Conservation (phyloP, 2,113 vertebrate genomes). For the Empidonax traillii region DNA sequence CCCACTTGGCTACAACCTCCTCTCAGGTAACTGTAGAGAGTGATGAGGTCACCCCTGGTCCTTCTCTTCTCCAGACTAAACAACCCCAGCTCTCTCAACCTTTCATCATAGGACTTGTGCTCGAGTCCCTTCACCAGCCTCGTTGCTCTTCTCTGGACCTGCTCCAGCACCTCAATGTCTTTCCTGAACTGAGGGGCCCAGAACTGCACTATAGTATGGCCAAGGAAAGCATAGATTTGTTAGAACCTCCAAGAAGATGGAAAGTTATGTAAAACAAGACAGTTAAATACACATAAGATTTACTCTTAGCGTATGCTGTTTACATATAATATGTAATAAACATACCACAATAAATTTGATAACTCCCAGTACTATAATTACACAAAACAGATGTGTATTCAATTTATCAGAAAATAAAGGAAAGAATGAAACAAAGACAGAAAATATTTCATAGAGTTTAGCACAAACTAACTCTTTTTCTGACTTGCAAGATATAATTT, state of each 20-base stretch:
- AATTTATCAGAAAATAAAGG: slow-evolving; percentile 7
- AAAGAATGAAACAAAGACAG: background rate
- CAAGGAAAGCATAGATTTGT: background rate
- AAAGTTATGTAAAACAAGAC: slow-evolving; percentile 27
- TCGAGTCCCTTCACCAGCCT: no score
- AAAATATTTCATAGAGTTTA: background rate
- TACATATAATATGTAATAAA: slow-evolving; percentile 53
- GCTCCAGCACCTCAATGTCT: no score
- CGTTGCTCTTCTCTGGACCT: no score
- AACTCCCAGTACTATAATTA: background rate
- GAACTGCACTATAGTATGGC: background rate
- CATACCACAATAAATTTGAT: slow-evolving; percentile 36
- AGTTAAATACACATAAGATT: background rate
- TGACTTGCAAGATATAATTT: background rate
- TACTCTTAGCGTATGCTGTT: slow-evolving; percentile 21
- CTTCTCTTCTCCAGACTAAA: no score
- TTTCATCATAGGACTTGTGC: no score
- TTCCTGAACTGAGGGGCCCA: no score
- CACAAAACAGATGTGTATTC: slow-evolving; percentile 6
- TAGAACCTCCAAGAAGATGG: slow-evolving; percentile 18
- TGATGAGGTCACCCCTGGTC: no score
- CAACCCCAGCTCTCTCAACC: no score
- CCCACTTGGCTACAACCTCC: no score
- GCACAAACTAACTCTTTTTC: background rate
- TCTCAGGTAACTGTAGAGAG: no score